Conservation (phyloP, 2,113 vertebrate species). For the Nannospalax galili region DNA sequence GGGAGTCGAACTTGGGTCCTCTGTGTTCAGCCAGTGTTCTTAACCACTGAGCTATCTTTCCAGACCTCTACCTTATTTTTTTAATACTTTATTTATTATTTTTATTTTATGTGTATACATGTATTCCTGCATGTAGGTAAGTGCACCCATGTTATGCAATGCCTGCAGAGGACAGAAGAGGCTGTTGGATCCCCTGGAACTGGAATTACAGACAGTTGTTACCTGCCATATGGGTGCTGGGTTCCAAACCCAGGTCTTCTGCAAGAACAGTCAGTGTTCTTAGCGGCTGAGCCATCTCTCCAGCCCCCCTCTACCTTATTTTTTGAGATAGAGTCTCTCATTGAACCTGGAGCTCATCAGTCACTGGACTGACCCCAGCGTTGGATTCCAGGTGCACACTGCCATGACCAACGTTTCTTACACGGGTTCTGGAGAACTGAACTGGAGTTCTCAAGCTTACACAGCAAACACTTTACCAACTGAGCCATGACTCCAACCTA, state of each 20-base stretch:
- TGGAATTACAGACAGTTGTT: background rate
- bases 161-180: background rate
- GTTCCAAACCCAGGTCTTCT: background rate
- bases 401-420: too few species aligned
- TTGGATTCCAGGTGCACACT: too few species aligned
- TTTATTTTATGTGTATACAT: background rate
- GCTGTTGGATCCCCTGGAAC: too few species aligned
- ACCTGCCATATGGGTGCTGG: background rate
- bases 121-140: background rate
- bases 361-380: too few species aligned
- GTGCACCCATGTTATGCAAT: background rate
- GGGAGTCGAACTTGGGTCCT: too few species aligned
- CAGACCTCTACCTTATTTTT: background rate
- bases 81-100: background rate
- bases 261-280: background rate
- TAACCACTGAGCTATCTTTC: too few species aligned
- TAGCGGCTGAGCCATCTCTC: background rate
- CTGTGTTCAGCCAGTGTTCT: too few species aligned
- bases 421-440: too few species aligned
- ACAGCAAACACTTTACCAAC: background rate
- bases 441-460: too few species aligned
- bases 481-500: background rate
- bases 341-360: too few species aligned
- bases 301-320: background rate
- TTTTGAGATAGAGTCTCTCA: too few species aligned